Evolutionary conservation across 2,113 vertebrate genomes (phyloP).

Genomic region (Coptodon bakossiorum): DNA sequence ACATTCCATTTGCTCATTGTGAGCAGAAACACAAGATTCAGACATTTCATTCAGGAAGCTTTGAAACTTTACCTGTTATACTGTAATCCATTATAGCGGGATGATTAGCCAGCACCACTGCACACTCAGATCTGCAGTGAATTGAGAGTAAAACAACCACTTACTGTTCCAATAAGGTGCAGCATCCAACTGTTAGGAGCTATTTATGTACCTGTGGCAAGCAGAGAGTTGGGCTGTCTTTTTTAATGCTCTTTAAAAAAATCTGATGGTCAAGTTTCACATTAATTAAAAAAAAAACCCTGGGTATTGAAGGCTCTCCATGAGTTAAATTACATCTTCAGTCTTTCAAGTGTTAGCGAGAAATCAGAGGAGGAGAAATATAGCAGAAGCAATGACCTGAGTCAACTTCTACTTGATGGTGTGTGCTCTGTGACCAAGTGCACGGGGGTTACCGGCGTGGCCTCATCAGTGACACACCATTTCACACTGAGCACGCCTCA

Average conservation of each 20-base stretch:
- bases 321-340: background rate
- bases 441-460: background rate
- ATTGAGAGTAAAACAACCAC: conserved; percentile 12
- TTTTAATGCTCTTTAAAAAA: background rate
- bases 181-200: background rate
- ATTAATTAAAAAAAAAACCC: background rate
- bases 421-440: background rate
- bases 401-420: background rate
- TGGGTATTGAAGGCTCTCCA: background rate
- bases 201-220: conserved; percentile 15
- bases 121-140: background rate
- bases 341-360: background rate
- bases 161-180: background rate
- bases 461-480: conserved; percentile 46
- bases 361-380: background rate
- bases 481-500: conserved; percentile 42
- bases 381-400: background rate
- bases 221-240: background rate
- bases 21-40: background rate
- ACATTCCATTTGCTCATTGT: background rate
- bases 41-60: background rate
- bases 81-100: background rate
- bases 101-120: conserved; percentile 8
- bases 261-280: background rate
- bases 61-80: background rate